These are phyloP conservation scores for Xestia ashworthii DNA, from an alignment of 2,888 invertebrate species.

Conservation along the genomic window DNA sequence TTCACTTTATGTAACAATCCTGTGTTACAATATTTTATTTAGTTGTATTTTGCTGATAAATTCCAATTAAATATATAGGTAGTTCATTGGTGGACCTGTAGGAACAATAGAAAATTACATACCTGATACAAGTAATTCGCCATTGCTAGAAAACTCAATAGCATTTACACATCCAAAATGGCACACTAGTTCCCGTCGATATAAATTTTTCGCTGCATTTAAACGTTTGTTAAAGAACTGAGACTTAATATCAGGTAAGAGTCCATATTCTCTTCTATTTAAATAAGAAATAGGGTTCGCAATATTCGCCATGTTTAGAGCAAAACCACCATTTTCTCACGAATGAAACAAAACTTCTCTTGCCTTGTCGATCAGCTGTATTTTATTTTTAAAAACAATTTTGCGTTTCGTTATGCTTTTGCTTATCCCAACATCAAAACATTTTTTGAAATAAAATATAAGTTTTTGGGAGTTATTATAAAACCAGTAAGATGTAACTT, in stretches of 20 bases:
- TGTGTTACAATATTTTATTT: not conserved
- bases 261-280: conserved; percentile 91
- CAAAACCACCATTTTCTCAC: conserved; percentile 85
- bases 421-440: not conserved
- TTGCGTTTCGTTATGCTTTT: conserved; percentile 69
- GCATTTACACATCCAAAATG: conserved; percentile 99
- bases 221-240: conserved; percentile 92
- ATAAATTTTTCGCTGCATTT: conserved; percentile 93
- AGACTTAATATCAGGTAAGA: conserved; percentile 90
- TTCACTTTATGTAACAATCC: not conserved
- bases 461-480: not conserved
- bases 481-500: not conserved
- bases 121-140: conserved; percentile 97
- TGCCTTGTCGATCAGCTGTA: conserved; percentile 85
- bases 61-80: not conserved
- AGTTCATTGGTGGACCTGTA: not conserved
- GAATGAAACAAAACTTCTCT: conserved; percentile 75
- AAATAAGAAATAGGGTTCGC: conserved; percentile 91
- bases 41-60: not conserved
- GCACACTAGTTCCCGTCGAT: conserved; percentile 95
- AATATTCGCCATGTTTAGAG: conserved; percentile 86
- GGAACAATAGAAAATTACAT: conserved; percentile 72
- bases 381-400: conserved; percentile 84
- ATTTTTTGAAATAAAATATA: not conserved
- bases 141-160: conserved; percentile 97